phyloP scores from a whole-genome alignment of 92 coral and sea anemone genomes.

The Actinostola sp. region DNA sequence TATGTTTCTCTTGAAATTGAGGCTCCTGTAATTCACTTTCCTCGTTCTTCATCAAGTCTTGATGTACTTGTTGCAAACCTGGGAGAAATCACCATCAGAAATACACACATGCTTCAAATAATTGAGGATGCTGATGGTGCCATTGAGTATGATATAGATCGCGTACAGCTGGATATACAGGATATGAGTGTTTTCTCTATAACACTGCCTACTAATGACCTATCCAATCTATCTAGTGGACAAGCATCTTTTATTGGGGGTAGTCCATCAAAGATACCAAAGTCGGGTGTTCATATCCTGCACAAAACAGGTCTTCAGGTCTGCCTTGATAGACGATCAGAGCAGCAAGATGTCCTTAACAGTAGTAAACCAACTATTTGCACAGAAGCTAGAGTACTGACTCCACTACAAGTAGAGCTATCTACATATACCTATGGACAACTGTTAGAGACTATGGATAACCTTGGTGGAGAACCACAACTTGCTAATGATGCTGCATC shows the following conservation, averaged over 20 bases:
- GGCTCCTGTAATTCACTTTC: constrained; percentile 85
- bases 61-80: constrained; percentile 90
- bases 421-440: constrained; percentile 87
- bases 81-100: constrained; percentile 79
- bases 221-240: constrained; percentile 33
- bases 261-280: constrained; percentile 55
- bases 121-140: constrained; percentile 43
- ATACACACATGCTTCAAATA: constrained; percentile 81
- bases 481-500: constrained; percentile 43
- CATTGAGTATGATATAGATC: constrained; percentile 76
- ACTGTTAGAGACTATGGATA: constrained; percentile 81
- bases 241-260: constrained; percentile 55
- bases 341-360: constrained; percentile 44
- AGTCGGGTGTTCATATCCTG: constrained; percentile 75
- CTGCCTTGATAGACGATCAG: constrained; percentile 82
- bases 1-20: constrained; percentile 79
- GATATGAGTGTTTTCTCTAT: constrained; percentile 91
- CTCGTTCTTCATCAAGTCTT: constrained; percentile 75
- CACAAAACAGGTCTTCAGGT: constrained; percentile 88
- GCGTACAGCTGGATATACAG: constrained; percentile 81
- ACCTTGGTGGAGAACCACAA: constrained; percentile 71
- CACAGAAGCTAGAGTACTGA: constrained; percentile 78
- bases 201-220: constrained; percentile 38
- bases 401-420: constrained; percentile 85
- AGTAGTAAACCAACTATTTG: constrained; percentile 72